Evolutionary conservation across 2,113 vertebrate genomes (phyloP).

Genomic region (Bufo bufo): DNA sequence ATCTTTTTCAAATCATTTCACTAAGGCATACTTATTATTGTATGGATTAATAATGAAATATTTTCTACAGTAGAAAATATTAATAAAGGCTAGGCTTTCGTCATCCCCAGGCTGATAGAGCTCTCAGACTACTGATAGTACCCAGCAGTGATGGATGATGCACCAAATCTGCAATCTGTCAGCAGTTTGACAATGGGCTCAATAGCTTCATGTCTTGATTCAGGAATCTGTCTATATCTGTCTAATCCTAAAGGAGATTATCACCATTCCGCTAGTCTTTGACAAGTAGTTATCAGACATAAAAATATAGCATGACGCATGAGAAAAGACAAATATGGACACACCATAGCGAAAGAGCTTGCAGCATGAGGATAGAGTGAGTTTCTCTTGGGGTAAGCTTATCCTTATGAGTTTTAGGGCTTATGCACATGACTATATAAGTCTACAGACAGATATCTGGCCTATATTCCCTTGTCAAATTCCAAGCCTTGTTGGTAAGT

Average conservation of each 20-base stretch:
- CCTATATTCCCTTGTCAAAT: too few species aligned
- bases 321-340: neutral
- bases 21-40: neutral
- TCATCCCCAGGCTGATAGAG: neutral
- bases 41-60: neutral
- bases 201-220: conserved; percentile 46
- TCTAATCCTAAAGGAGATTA: conserved; percentile 49
- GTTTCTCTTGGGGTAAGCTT: neutral
- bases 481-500: too few species aligned
- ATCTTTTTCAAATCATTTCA: neutral
- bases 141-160: conserved; percentile 40
- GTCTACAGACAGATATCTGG: too few species aligned
- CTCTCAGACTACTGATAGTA: neutral
- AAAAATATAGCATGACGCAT: neutral
- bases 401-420: too few species aligned
- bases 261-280: conserved; percentile 29
- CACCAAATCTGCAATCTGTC: conserved; percentile 21
- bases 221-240: conserved; percentile 43
- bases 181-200: conserved; percentile 47
- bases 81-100: neutral
- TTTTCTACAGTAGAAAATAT: neutral
- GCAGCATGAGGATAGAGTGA: neutral
- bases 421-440: too few species aligned
- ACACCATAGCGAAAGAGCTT: neutral
- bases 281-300: conserved; percentile 7